phyloP scores from a whole-genome alignment of 2,113 vertebrate species.

The Megalops atlanticus region DNA sequence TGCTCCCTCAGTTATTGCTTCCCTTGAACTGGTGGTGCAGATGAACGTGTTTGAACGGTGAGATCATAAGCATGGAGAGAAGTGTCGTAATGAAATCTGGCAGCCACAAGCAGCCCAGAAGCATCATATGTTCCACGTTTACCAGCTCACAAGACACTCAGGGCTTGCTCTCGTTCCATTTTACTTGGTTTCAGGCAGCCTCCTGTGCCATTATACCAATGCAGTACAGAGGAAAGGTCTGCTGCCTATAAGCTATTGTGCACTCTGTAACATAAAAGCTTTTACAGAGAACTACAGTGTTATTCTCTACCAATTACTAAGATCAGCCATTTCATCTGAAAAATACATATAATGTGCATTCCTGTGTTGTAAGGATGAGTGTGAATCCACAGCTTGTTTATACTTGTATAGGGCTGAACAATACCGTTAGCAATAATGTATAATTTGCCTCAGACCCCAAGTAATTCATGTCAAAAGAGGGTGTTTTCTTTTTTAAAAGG shows the following conservation, averaged over 20 bases:
- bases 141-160: slow-evolving; percentile 65
- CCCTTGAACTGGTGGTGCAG: slow-evolving; percentile 46
- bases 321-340: neutral
- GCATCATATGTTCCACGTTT: slow-evolving; percentile 82
- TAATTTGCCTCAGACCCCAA: neutral
- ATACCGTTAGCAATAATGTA: neutral
- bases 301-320: too few species aligned
- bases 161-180: slow-evolving; percentile 34
- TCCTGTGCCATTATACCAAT: neutral
- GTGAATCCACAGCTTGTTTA: neutral
- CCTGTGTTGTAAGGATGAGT: neutral
- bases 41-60: slow-evolving; percentile 71
- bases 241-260: neutral
- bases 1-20: slow-evolving; percentile 32
- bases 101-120: slow-evolving; percentile 59
- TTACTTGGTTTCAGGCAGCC: slow-evolving; percentile 38
- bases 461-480: slow-evolving; percentile 3
- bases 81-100: slow-evolving; percentile 79
- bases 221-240: neutral
- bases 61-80: slow-evolving; percentile 75
- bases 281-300: too few species aligned
- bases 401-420: neutral
- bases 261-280: neutral
- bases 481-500: slow-evolving; percentile 33
- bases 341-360: too few species aligned